Evolutionary conservation across 1,140 invertebrate species (phyloP), one percentile per base, ranked within the genome.

Genomic region (Phortica variegata): DNA sequence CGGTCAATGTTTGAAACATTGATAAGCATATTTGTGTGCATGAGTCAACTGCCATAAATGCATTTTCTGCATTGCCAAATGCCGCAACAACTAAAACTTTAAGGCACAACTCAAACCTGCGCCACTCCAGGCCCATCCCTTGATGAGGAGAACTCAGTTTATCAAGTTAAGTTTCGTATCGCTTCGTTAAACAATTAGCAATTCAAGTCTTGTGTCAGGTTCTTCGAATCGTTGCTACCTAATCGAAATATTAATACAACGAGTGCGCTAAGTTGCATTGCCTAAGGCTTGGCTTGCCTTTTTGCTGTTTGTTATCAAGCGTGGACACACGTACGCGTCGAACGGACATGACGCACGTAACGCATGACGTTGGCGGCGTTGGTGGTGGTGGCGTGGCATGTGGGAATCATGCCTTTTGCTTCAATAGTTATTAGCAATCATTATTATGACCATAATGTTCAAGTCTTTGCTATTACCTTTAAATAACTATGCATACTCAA

Each of bases 201-300:
- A 68, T 68, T 65, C 63, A 65, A 68, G 63, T 68, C 63, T 63
- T 69, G 63, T 53, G 52, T 51, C 57, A 53, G 52, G 41, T 68
- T 68, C 63, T 68, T 55, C 65, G 63, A 68, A 69, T 68, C 65
- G 63, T 59, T 60, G 52, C 48, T 58, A 68, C 63, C 65, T 60
- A 68, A 68, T 68, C 63, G 65, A 68, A 68, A 68, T 68, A 68
- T 68, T 68, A 68, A 68, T 68, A 68, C 69, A 65, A 68, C 57
- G 54, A 52, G 49, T 56, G 58, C 21, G 29, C 20, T 12, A n/a
- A 17, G 3, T 18, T 16, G 6, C 40, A 34, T 21, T 42, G n/a
- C 29, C 26, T 43, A 43, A 31, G 37, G 32, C 34, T 50, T 33
- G 31, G 38, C 38, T 21, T 58, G 54, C 61, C 58, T 58, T 54